Evolutionary conservation across 1,140 invertebrate genomes (phyloP), one percentile per base, ranked within the genome.

Genomic region (Nebria ingens): DNA sequence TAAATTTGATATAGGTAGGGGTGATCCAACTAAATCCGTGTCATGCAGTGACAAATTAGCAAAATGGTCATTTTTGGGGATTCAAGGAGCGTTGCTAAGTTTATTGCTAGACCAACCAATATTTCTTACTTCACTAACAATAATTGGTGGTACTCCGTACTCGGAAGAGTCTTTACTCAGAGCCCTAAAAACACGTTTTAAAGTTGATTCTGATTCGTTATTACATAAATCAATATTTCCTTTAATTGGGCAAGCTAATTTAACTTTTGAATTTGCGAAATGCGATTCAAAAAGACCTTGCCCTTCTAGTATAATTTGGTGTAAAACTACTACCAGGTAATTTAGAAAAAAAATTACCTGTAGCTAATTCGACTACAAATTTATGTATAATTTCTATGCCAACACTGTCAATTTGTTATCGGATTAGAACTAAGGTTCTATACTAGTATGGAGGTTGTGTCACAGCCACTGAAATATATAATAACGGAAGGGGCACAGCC

Each of bases 41-140:
- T 94, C 89, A 1, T 97, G 93, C 71, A 95, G 91, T 70, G 93
- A 97, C 72, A 97, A 97, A 77, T 74, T 97, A 1, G 81, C 89
- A 4, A 84, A 85, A 56, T 97, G 93, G 93, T 84, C 87, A 67
- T 72, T 88, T 57, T 61, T 93, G 40, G 93, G 93, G 1, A 65
- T 92, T 34, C 85, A 89, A 71, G 93, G 93, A 34, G 80, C 86
- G 6, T 68, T 95, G 20, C 66, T 95, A 49, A 81, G 81, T 59
- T 65, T 82, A 38, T 71, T 95, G 19, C 70, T 95, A 51, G 54
- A 68, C 1, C 64, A 78, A 56, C 81, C 84, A 17, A 79, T 96
- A 62, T 84, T 81, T 68, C 73, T 97, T 2, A 68, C 73, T 49
- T 78, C 79, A 22, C 78, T 93, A 52, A 81, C 84, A 51, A 80